Percentiles rank a stretch among this genome's conserved stretches.
Evolutionary conservation across 1,140 invertebrate species (phyloP).

Genomic region (Colletes latitarsis): DNA sequence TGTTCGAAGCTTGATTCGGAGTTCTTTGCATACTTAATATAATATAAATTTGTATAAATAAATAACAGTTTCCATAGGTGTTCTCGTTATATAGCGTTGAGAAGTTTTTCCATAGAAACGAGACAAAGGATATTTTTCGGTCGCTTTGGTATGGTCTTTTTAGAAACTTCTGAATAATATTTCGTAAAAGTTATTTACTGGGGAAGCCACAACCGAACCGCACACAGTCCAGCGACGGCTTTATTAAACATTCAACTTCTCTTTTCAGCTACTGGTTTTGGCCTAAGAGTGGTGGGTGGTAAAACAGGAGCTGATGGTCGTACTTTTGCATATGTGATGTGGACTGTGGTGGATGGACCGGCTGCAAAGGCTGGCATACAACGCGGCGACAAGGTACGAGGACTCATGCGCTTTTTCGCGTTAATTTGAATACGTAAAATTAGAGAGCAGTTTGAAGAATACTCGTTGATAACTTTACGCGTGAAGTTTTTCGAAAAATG

Average conservation of each 20-base stretch:
- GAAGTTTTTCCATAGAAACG: no score
- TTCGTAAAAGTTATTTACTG: neutral
- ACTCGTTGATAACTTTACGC: no score
- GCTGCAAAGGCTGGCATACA: constrained; percentile 93
- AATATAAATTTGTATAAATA: no score
- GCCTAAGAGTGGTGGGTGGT: constrained; percentile 95
- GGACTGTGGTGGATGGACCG: constrained; percentile 93
- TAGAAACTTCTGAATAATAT: neutral
- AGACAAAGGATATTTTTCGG: no score
- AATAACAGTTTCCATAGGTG: no score
- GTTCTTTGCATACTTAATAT: no score
- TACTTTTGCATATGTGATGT: constrained; percentile 94
- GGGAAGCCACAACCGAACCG: no score
- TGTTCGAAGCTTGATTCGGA: no score
- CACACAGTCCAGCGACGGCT: neutral
- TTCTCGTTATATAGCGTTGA: no score
- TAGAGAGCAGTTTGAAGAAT: neutral
- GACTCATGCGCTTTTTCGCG: neutral
- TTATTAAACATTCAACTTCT: constrained; percentile 18
- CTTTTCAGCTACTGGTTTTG: constrained; percentile 91
- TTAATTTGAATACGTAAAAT: neutral
- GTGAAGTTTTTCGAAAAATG: no score
- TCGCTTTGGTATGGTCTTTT: no score
- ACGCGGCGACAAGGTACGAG: constrained; percentile 90
- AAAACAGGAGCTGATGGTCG: constrained; percentile 91